phyloP scores from a whole-genome alignment of 2,888 invertebrate genomes.

The Leptinotarsa rubiginosa region DNA sequence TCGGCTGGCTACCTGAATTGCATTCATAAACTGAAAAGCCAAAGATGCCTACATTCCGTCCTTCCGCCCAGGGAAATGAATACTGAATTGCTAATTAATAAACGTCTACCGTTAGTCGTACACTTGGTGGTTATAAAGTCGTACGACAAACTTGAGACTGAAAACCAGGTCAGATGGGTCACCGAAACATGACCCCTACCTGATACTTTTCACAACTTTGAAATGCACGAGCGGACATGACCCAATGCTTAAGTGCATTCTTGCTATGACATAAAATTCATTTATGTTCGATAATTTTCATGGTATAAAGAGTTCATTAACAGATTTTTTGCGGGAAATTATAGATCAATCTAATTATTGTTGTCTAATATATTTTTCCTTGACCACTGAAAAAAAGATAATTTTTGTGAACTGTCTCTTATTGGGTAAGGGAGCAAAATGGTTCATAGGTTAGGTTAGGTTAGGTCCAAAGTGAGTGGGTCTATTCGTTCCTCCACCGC shows the following conservation, averaged over 20 bases:
- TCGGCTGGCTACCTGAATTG: conserved; percentile 10
- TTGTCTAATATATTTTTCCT: too few relatives aligned
- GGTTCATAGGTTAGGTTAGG: too few relatives aligned
- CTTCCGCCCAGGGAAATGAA: conserved; percentile 29
- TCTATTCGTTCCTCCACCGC: too few relatives aligned
- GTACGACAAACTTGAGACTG: conserved; percentile 22
- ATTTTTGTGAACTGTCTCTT: too few relatives aligned
- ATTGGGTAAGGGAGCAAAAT: too few relatives aligned
- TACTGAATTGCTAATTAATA: conserved; percentile 30
- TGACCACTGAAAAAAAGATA: too few relatives aligned
- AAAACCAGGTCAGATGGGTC: conserved; percentile 26
- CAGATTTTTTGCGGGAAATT: too few relatives aligned
- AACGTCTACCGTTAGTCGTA: conserved; percentile 28
- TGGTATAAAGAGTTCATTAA: too few relatives aligned
- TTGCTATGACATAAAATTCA: neutral
- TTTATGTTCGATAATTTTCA: neutral
- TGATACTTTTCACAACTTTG: conserved; percentile 24
- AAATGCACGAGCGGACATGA: conserved; percentile 25
- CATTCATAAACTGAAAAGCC: conserved; percentile 13
- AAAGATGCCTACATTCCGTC: conserved; percentile 25
- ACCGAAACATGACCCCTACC: conserved; percentile 18
- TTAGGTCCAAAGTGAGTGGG: too few relatives aligned
- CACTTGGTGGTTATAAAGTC: conserved; percentile 16
- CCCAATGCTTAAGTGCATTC: conserved; percentile 4
- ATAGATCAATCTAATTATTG: too few relatives aligned